Evolutionary conservation across 1,140 invertebrate species (phyloP), one percentile per base, ranked within the genome.

Genomic region (Littorina saxatilis): DNA sequence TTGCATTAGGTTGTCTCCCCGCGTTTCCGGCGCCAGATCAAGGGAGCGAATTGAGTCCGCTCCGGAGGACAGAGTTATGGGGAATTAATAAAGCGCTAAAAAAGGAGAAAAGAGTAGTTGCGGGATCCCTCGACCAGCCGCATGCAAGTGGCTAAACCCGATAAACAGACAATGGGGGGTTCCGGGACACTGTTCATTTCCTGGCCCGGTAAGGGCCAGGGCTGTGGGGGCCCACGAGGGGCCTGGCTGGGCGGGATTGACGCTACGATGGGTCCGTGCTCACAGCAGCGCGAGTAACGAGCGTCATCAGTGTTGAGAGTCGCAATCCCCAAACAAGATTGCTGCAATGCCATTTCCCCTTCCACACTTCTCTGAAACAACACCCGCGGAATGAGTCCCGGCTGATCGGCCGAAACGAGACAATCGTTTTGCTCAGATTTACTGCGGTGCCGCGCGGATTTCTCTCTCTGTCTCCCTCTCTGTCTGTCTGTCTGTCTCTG

Each of bases 101-200:
- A 78, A 43, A 20, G n/a, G 35, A 39, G 39, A 68, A 47, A 47
- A 47, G 17, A 47, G 43, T 9, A 17, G 43, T 5, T 5, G 43
- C 7, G 43, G 43, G 43, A 17, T 5, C 7, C 5, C 5, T 5
- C 43, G 7, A 47, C 43, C 43, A 40, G n/a, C 40, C 43, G 29
- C 70, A 39, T 20, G 70, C 70, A 73, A 43, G 23, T 15, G 9
- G 35, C 55, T 63, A 75, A 78, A 78, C 32, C 75, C 75, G 75
- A 78, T 78, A 78, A 78, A 78, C 75, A 78, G 75, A 78, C 75
- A 78, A 78, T 78, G 75, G 75, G 74, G 58, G n/a, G 7, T 78
- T 78, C 58, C 39, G 32, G 35, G 75, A 78, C 39, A 66, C 7
- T 55, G 29, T 66, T 66, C 75, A 78, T 78, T 78, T 78, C 55